phyloP scores from a whole-genome alignment of 2,113 vertebrate species.

The Passer domesticus region DNA sequence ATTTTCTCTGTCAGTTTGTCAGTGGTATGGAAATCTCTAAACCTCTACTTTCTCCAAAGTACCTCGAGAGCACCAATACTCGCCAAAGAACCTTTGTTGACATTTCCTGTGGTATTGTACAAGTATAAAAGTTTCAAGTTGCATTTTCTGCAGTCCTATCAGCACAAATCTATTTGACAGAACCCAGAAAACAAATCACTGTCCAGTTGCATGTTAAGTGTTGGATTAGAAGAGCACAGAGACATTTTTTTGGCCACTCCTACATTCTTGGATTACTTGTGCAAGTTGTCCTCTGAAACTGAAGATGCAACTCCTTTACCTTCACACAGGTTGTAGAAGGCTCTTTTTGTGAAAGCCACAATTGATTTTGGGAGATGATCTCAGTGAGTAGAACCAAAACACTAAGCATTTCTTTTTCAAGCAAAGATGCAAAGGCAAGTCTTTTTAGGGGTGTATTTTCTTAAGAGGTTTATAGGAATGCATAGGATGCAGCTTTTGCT shows the following conservation, averaged over 20 bases:
- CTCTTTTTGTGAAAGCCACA: background rate
- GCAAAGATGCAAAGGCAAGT: conserved; percentile 4
- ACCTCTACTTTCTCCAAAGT: background rate
- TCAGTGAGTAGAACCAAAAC: background rate
- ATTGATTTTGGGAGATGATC: background rate
- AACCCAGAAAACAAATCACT: background rate
- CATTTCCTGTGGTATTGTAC: background rate
- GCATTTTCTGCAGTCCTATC: background rate
- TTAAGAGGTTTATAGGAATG: background rate
- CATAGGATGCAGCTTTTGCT: background rate
- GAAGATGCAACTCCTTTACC: background rate
- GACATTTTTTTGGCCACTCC: background rate
- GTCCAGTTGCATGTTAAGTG: rapidly evolving
- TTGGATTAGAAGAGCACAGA: background rate
- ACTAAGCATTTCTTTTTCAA: background rate
- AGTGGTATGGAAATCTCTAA: background rate
- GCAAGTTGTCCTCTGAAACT: rapidly evolving
- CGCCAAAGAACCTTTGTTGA: background rate
- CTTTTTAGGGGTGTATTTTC: background rate
- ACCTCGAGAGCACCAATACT: background rate
- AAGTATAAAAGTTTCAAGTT: background rate
- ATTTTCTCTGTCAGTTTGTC: background rate
- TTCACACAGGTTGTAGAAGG: background rate
- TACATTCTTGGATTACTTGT: background rate
- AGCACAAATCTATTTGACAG: background rate